These are phyloP conservation scores for Mizuhopecten yessoensis DNA, from an alignment of 1,140 invertebrate genomes.

Conservation along the genomic window DNA sequence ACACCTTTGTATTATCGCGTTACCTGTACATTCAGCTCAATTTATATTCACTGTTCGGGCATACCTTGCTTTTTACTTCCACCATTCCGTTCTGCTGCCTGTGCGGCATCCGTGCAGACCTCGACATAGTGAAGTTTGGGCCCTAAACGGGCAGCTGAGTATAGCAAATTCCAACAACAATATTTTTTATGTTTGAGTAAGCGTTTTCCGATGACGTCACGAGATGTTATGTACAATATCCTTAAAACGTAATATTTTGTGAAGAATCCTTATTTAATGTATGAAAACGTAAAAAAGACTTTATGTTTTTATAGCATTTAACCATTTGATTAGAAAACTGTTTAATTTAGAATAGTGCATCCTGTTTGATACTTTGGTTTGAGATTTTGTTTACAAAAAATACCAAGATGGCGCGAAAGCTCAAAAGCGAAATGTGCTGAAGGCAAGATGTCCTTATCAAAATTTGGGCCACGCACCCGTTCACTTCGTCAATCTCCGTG, in stretches of 20 bases:
- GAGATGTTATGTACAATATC: background rate
- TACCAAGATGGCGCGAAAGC: background rate
- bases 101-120: constrained; percentile 69
- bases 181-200: constrained; percentile 44
- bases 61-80: constrained; percentile 80
- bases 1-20: background rate
- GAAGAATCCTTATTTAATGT: too few relatives aligned
- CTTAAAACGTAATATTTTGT: background rate
- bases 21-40: background rate
- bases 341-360: background rate
- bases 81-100: constrained; percentile 67
- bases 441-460: background rate
- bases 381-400: background rate
- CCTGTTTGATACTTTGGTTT: background rate
- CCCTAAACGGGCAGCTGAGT: constrained; percentile 55
- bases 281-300: too few relatives aligned
- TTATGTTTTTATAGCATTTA: background rate
- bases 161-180: constrained; percentile 32
- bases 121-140: constrained; percentile 71
- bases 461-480: background rate
- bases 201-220: constrained; percentile 6
- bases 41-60: background rate
- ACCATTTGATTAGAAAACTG: background rate
- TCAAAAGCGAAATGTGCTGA: background rate
- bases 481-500: background rate